Conservation (phyloP, 2,888 invertebrate genomes). For the Celastrina argiolus region DNA sequence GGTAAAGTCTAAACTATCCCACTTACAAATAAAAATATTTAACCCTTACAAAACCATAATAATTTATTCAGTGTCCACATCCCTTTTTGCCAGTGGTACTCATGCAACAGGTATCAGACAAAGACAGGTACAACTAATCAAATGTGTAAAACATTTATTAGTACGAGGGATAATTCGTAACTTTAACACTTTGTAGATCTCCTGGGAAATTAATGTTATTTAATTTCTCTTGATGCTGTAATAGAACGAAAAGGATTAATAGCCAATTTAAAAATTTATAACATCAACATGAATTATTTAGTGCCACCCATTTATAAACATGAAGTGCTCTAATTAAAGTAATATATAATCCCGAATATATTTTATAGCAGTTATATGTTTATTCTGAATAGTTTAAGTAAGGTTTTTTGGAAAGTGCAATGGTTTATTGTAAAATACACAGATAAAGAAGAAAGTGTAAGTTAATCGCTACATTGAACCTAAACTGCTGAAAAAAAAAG, state of each 20-base stretch:
- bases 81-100: too few species aligned
- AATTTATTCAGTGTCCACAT: too few species aligned
- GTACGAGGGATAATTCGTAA: neutral
- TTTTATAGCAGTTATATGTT: neutral
- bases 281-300: neutral
- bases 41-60: too few species aligned
- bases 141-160: too few species aligned
- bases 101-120: too few species aligned
- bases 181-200: neutral
- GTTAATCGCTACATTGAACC: neutral
- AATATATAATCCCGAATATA: neutral
- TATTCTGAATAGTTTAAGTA: neutral
- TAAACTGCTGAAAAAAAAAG: neutral
- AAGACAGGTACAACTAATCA: too few species aligned
- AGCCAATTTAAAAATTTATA: neutral
- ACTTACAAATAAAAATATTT: too few species aligned
- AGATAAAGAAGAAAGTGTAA: neutral
- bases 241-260: slow-evolving; percentile 5
- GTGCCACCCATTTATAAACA: neutral
- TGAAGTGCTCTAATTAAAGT: neutral
- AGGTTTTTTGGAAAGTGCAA: neutral
- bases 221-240: neutral
- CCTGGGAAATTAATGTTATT: slow-evolving; percentile 1
- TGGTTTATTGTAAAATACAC: too few species aligned
- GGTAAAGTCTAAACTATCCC: too few species aligned